Base-by-base conservation (phyloP, 2,113 vertebrate genomes). In the Columbina picui region DNA sequence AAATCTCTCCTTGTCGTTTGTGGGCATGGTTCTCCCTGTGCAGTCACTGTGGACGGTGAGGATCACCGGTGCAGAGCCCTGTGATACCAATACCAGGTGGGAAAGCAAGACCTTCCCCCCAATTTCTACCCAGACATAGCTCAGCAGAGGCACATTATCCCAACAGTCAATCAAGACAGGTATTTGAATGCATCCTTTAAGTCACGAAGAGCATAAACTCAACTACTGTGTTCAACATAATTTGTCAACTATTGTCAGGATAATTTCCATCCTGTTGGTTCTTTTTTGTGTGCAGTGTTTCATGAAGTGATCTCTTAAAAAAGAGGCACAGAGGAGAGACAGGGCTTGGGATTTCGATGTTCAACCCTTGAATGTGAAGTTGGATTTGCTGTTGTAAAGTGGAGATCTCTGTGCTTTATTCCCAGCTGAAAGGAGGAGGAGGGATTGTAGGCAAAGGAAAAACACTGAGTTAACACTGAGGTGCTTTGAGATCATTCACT, bases 1-100 rank as follows among this genome's bases (percentile, higher is more conserved):
- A 86, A 93, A 96, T 81, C 71, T 73, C 74, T 90, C 76, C 75
- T 43, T 88, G 75, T 79, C 19, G 5, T 84, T 50, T 60, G 86
- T 93, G 94, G 86, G 88, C 85, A 89, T 3, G 1, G 32, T 57
- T 87, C 68, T 92, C 67, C 87, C 32, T 4, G 29, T 50, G 87
- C 53, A 49, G 69, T 0, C 0, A 38, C 15, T n/a, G 52, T 34
- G 50, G 50, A 3, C 7, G 61, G 70, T 56, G 81, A 65, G 60
- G 81, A 77, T 71, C 85, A 61, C 43, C 30, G 52, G 14, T 76
- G 57, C 65, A 52, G 43, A 18, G n/a, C 52, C 60, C 27, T 69
- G 30, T 30, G 61, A 43, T 63, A 55, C 16, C 75, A 55, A 43
- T 53, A 60, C 71, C 56, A 45, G 69, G 68, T 80, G 68, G 50